phyloP scores from a whole-genome alignment of 1,140 invertebrate species.

The Geopemphigus sp. region DNA sequence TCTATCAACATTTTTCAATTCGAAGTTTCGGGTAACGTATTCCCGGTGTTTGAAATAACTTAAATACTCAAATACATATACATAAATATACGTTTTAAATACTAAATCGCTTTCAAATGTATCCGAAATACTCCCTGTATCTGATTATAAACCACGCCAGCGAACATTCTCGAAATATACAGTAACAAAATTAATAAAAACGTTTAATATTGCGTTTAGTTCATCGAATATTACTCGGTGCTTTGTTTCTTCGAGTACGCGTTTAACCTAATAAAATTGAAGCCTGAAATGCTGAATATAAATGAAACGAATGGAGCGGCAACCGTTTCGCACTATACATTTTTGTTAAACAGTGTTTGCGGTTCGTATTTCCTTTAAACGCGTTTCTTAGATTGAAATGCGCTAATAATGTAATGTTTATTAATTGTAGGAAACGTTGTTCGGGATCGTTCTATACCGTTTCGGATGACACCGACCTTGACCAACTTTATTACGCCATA shows the following conservation, averaged over 20 bases:
- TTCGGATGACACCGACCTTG: conserved; percentile 29
- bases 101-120: not conserved
- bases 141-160: not conserved
- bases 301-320: not conserved
- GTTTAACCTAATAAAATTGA: conserved; percentile 28
- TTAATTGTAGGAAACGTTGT: not conserved
- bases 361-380: conserved; percentile 2
- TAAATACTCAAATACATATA: too few species aligned
- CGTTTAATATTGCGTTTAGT: conserved; percentile 6
- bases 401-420: not conserved
- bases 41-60: too few species aligned
- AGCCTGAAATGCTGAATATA: conserved; percentile 30
- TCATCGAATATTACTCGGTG: conserved; percentile 38
- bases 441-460: not conserved
- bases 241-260: conserved; percentile 38
- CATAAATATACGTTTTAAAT: too few species aligned
- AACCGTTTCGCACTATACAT: not conserved
- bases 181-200: not conserved
- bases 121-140: too few species aligned
- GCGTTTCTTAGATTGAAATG: not conserved
- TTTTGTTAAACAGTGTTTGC: not conserved
- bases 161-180: not conserved
- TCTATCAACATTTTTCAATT: too few species aligned
- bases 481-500: conserved; percentile 12
- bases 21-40: too few species aligned